phyloP scores from a whole-genome alignment of 2,888 invertebrate species.

The Camponotus fellah region DNA sequence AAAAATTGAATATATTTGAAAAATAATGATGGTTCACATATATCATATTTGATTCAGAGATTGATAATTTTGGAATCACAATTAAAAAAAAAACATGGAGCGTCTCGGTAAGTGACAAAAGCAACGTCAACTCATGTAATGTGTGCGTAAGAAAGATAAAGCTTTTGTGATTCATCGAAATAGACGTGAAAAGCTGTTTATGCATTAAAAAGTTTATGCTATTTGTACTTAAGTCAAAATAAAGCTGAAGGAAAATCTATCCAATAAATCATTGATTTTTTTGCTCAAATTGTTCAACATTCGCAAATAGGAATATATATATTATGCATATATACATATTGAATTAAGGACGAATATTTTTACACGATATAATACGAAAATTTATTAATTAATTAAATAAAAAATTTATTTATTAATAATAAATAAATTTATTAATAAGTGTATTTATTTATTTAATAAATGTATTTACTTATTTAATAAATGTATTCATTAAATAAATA shows the following conservation, averaged over 20 bases:
- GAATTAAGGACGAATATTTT: neutral
- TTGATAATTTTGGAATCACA: neutral
- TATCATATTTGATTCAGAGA: neutral
- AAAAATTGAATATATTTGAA: neutral
- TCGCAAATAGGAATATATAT: neutral
- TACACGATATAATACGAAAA: neutral
- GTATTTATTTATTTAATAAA: too few relatives aligned
- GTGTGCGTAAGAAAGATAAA: neutral
- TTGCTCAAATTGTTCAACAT: neutral
- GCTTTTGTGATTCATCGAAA: neutral
- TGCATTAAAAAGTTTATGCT: neutral
- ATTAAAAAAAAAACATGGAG: neutral
- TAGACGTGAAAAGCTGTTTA: neutral
- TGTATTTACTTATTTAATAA: too few relatives aligned
- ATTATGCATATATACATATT: neutral
- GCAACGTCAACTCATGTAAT: neutral
- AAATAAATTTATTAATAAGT: too few relatives aligned
- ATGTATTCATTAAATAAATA: conserved; percentile 30
- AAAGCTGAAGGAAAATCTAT: neutral
- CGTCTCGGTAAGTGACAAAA: neutral
- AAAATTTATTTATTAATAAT: neutral
- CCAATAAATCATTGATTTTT: neutral
- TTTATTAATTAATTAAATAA: conserved; percentile 28
- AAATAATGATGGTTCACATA: neutral
- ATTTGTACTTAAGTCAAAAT: neutral